Conservation (phyloP, 2,888 invertebrate genomes). For the Folsomia candida region DNA sequence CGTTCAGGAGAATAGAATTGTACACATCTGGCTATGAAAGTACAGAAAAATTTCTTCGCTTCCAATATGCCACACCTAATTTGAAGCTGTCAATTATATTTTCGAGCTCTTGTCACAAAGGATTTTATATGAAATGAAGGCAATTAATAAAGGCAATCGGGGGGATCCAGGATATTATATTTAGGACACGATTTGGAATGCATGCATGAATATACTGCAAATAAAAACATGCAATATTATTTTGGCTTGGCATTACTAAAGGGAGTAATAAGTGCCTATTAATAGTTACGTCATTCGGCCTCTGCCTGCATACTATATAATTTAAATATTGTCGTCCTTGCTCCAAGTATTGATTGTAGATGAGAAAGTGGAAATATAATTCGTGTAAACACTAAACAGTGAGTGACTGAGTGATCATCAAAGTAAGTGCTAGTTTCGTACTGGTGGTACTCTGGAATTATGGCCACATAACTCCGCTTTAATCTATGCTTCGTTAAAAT, state of each 20-base stretch:
- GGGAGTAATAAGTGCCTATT: too few species aligned
- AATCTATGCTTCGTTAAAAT: too few species aligned
- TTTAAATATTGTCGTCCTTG: background rate
- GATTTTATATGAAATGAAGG: too few species aligned
- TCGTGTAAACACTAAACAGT: background rate
- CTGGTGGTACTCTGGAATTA: background rate
- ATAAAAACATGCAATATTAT: background rate
- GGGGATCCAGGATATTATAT: too few species aligned
- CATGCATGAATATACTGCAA: background rate
- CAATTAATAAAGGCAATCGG: too few species aligned
- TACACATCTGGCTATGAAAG: background rate
- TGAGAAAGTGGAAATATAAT: background rate
- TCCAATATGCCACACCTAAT: background rate
- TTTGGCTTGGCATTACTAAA: too few species aligned
- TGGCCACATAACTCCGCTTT: too few species aligned
- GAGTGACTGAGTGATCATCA: background rate
- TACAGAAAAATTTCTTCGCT: background rate
- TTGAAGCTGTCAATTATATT: conserved; percentile 10
- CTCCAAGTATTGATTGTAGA: background rate
- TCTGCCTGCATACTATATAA: background rate
- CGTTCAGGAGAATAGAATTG: too few species aligned
- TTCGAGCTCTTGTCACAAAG: too few species aligned
- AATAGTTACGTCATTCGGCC: too few species aligned
- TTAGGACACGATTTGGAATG: too few species aligned
- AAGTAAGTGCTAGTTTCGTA: background rate